Percentiles rank a stretch among this genome's conserved stretches.
These are phyloP conservation scores for Hemistola chrysoprasaria DNA, from an alignment of 2,888 invertebrate genomes.

Conservation along the genomic window DNA sequence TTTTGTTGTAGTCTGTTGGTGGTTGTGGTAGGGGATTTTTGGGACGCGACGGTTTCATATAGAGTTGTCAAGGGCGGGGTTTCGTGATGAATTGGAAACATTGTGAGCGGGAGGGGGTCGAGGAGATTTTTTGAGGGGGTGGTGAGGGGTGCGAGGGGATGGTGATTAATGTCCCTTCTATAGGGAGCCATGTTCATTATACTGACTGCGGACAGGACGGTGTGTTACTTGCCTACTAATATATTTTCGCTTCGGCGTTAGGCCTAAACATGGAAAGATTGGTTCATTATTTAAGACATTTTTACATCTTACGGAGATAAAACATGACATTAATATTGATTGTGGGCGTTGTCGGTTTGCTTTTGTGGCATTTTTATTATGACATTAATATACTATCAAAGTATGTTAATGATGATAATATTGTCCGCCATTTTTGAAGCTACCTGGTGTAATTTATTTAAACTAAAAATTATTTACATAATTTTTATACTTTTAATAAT, in stretches of 20 bases:
- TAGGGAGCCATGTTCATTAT: slow-evolving; percentile 82
- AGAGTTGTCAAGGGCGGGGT: slow-evolving; percentile 85
- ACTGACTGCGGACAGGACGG: slow-evolving; percentile 70
- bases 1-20: slow-evolving; percentile 27
- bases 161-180: slow-evolving; percentile 72
- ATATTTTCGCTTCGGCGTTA: slow-evolving; percentile 72
- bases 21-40: slow-evolving; percentile 50
- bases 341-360: too few species aligned
- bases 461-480: too few species aligned
- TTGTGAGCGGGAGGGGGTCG: slow-evolving; percentile 67
- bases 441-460: too few species aligned
- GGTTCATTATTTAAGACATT: slow-evolving; percentile 74
- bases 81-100: slow-evolving; percentile 81
- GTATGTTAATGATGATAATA: too few species aligned
- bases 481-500: too few species aligned
- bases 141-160: slow-evolving; percentile 53
- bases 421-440: too few species aligned
- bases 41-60: slow-evolving; percentile 71
- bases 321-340: slow-evolving; percentile 44
- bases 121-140: slow-evolving; percentile 65
- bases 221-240: slow-evolving; percentile 78
- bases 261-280: slow-evolving; percentile 61
- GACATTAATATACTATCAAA: too few species aligned
- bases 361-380: too few species aligned
- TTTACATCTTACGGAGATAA: slow-evolving; percentile 73